Evolutionary conservation across 2,888 invertebrate species (phyloP), one percentile per base, ranked within the genome.

Genomic region (Morpho deidamia): DNA sequence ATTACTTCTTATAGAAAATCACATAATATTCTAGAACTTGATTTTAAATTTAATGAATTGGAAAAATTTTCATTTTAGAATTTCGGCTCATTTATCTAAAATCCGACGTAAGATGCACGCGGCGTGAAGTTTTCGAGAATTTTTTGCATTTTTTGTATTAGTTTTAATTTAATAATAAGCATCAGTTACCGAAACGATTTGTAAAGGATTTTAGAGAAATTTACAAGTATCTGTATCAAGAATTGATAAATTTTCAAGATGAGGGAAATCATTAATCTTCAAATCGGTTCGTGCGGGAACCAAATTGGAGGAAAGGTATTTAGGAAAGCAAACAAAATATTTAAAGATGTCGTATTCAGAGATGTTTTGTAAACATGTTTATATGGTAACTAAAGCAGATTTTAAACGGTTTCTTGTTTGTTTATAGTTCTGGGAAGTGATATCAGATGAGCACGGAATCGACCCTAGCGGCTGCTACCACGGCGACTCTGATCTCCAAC

Each of bases 201-300:
- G 78, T 51, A 76, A 66, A 72, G 59, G 62, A 68, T 69, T 69
- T 72, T 64, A 63, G 61, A 67, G 69, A 66, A 87, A 85, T 87
- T 83, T 69, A 70, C 81, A 77, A 86, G 85, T 85, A 66, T 61
- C 66, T 58, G 61, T 32, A 48, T 41, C 62, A 63, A 62, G 32
- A 56, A 61, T 45, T 11, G 59, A 47, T 60, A 67, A 67, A 67
- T 65, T 63, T 23, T 51, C 63, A 78, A 68, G 65, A 95, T 95
- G 95, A 92, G 95, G 90, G 95, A 95, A 91, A 95, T 95, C 78
- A 94, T 95, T 66, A 94, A 95, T 82, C 90, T 95, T 69, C 95
- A 95, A 82, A 94, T 81, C 61, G 86, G 85, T 60, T 81, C 82
- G 72, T 86, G 85, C 68, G 85, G 85, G 12, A 86, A 86, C 92